Conservation (phyloP, 2,113 vertebrate species). For the Castor canadensis region DNA sequence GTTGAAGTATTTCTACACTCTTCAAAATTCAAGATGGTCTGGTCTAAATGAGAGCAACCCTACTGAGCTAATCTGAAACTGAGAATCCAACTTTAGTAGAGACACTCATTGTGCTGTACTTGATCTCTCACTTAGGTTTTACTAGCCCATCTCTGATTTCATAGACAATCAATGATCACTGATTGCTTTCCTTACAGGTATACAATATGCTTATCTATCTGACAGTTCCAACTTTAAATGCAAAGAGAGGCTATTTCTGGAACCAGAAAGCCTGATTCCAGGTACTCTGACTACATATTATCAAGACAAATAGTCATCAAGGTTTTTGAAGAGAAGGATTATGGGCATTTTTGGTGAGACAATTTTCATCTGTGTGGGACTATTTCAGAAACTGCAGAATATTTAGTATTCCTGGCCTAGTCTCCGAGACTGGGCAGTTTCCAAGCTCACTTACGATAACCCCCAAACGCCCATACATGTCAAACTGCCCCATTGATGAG, state of each 20-base stretch:
- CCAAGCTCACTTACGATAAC: neutral
- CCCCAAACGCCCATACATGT: neutral
- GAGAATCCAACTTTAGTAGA: neutral
- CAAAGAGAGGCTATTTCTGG: neutral
- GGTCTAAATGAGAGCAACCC: neutral
- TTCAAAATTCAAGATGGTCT: neutral
- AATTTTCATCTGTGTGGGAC: neutral
- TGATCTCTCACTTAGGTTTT: neutral
- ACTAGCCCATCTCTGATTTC: neutral
- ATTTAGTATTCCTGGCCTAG: neutral
- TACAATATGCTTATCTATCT: neutral
- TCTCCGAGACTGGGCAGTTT: neutral
- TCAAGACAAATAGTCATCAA: neutral
- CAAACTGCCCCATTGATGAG: neutral
- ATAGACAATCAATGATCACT: neutral
- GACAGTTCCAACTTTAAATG: neutral
- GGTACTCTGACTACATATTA: conserved; percentile 50
- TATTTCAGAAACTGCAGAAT: neutral
- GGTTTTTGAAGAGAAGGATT: neutral
- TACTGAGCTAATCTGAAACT: neutral
- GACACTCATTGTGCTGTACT: neutral
- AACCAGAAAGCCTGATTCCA: neutral
- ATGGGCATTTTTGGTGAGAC: too few relatives aligned
- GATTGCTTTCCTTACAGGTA: neutral
- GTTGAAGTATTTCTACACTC: neutral